A percentile compares a stretch with the other conserved stretches of the same genome.
Evolutionary conservation across 2,113 vertebrate species (phyloP).

Genomic region (Alces alces): DNA sequence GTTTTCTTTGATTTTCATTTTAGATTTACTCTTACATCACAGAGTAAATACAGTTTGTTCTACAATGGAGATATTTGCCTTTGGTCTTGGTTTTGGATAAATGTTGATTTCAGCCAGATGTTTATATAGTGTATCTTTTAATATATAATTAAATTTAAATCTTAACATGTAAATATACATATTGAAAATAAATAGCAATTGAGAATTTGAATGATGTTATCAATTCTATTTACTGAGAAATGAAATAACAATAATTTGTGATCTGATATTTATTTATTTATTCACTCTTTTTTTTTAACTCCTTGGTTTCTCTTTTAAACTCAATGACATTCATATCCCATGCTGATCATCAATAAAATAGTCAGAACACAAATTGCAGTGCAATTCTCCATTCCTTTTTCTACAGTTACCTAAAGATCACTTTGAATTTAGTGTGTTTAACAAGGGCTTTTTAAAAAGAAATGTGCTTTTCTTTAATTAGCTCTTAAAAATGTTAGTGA

Average conservation of each 20-base stretch:
- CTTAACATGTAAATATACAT: not conserved
- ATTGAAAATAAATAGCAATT: not conserved
- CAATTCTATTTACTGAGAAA: not conserved
- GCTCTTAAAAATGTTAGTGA: not conserved
- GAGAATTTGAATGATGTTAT: not conserved
- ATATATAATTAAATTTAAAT: not conserved
- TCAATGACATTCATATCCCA: not conserved
- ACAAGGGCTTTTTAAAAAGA: not conserved
- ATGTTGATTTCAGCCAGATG: not conserved
- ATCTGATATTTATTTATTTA: not conserved
- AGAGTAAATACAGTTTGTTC: not conserved
- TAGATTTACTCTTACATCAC: not conserved
- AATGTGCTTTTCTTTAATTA: constrained; percentile 27
- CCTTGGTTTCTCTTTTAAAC: not conserved
- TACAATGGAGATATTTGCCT: not conserved
- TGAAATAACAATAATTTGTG: not conserved
- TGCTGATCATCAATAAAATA: not conserved
- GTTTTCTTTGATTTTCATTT: not conserved
- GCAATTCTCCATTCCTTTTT: not conserved
- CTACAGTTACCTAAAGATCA: not conserved
- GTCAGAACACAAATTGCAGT: not conserved
- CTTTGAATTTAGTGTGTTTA: constrained; percentile 22
- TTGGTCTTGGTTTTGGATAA: not conserved
- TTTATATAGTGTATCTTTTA: not conserved
- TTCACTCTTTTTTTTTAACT: not conserved